Evolutionary conservation across 37 sponge, comb jelly and placozoan genomes (phyloP).

Genomic region (Crambe crambe): DNA sequence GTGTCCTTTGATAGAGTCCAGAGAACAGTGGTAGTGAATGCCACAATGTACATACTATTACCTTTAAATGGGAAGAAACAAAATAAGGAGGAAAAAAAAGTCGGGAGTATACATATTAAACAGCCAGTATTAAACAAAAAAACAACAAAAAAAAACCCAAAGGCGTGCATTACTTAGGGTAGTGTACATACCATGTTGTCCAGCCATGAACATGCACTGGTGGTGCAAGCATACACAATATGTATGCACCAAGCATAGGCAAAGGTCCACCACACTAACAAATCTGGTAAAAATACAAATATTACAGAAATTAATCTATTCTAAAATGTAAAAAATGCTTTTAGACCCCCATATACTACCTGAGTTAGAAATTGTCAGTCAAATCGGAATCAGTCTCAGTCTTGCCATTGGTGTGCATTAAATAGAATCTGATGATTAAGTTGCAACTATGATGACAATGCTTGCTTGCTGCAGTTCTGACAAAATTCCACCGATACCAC

Average conservation of each 20-base stretch:
- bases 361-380: neutral
- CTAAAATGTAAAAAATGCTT: neutral
- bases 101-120: neutral
- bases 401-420: no score
- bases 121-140: neutral
- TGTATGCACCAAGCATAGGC: neutral
- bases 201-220: neutral
- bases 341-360: neutral
- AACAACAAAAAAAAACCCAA: neutral
- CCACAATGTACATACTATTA: no score
- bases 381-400: neutral
- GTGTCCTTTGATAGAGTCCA: no score
- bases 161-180: no score
- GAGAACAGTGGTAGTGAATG: no score
- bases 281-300: neutral
- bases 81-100: no score
- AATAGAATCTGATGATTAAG: no score
- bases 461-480: constrained; percentile 46
- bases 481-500: constrained; percentile 72
- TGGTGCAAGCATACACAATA: neutral
- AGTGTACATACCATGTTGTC: neutral
- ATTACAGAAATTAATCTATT: no score
- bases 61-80: no score
- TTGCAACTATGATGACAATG: neutral
- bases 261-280: neutral